Base-by-base conservation (phyloP, 2,113 vertebrate genomes). In the Oncorhynchus mykiss region DNA sequence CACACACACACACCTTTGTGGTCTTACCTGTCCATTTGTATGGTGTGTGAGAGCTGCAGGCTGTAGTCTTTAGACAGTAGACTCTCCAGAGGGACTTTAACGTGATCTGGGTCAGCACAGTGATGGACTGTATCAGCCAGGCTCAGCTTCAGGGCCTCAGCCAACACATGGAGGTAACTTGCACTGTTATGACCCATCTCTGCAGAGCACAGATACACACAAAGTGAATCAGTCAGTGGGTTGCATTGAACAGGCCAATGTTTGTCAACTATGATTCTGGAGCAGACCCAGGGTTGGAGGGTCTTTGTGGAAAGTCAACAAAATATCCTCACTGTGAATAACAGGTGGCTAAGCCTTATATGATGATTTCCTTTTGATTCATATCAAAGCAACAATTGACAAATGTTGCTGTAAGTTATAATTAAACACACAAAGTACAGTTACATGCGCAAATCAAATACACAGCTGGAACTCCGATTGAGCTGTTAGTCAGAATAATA, bases 111-210 rank as follows among this genome's bases (percentile, higher is more conserved):
- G 84, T 93, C 92, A 7, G 91, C 80, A 25, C 86, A 90, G 88
- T 88, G 75, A 75, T 67, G 67, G 67, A 83, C 73, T 14, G 73
- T 77, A 70, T 89, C 91, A 4, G 78, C 70, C 73, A 81, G 27
- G 48, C 89, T 39, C 49, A 89, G 49, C 57, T 94, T 86, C 18
- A 84, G 2, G 1, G 88, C 87, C 82, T 91, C 91, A 9, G 79
- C 76, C 76, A 93, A 78, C 12, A 91, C 18, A 18, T 88, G 91
- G 20, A 91, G 78, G 72, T 92, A 91, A 72, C 89, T 82, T 5
- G 39, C 48, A 73, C 84, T 90, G 81, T 90, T 92, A 70, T 89
- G 88, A 67, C 79, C 87, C 76, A 71, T 9, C 16, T 78, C 92
- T 92, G 64, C 51, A 64, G n/a, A 75, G 12, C 29, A 13, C 39